Base-by-base conservation (phyloP, 1,140 invertebrate species). In the Euwallacea similis region DNA sequence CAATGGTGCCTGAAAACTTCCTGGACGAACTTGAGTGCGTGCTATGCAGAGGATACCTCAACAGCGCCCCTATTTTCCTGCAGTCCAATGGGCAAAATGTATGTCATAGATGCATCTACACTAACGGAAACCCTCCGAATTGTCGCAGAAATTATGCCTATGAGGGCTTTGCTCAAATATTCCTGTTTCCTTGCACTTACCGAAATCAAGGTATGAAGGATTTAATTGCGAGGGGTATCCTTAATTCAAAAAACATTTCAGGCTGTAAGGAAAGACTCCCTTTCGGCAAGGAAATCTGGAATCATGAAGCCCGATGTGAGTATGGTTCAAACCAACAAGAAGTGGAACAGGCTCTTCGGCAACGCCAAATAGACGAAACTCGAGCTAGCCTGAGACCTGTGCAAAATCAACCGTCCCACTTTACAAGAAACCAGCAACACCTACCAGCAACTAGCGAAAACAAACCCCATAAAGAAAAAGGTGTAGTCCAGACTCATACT, bases 161-260 rank as follows among this genome's bases (percentile, higher is more conserved):
- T 56, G 78, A 80, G 50, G 73, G 41, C 9, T 63, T 80, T 9
- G 62, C 73, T 2, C 70, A 64, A 9, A 66, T 75, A 11, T 66
- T 79, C 3, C 65, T 78, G 42, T 80, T 80, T 64, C 78, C 79
- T 4, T 80, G 79, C 54, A 67, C 75, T 15, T 79, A 75, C 44
- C 68, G 73, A 42, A 71, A 69, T 7, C 67, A 54, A 56, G 72
- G 66, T 73, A 60, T n/a, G 13, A 42, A 33, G 21, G 21, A 33
- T 33, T 33, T 4, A 33, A 33, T 33, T 4, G 21, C 1, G 21
- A 33, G 4, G 21, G 21, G 21, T 4, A 33, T 33, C 1, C 4
- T 33, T 33, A 33, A 33, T 33, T 33, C 2, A 61, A 16, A 66
- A 41, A 54, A 42, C 41, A 56, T 65, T 71, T 47, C 21, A 71